Conservation (phyloP, 1,140 invertebrate species). For the Ceratina japonica region DNA sequence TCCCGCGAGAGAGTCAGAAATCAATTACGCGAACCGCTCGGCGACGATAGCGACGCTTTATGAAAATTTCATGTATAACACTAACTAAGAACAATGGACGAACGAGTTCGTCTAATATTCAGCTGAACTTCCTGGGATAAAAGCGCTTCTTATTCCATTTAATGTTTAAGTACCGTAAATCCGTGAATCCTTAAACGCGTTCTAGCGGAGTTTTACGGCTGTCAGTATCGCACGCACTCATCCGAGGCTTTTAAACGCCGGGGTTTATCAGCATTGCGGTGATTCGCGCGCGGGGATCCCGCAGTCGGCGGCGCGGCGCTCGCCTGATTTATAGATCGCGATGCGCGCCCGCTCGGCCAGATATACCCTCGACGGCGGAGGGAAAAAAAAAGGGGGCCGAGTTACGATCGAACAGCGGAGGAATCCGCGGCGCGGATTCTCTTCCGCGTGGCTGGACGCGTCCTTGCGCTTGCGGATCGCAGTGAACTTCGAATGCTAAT, state of each 20-base stretch:
- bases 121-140: too few relatives aligned
- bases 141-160: too few relatives aligned
- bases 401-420: slow-evolving; percentile 1
- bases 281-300: slow-evolving; percentile 1
- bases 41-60: neutral
- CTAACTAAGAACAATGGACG: too few relatives aligned
- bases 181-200: neutral
- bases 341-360: neutral
- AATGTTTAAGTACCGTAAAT: too few relatives aligned
- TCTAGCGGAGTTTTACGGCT: neutral
- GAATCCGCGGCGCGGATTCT: neutral
- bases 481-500: slow-evolving; percentile 39
- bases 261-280: neutral
- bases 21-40: slow-evolving; percentile 7
- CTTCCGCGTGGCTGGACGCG: slow-evolving; percentile 19
- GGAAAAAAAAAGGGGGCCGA: neutral
- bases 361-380: neutral
- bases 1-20: neutral
- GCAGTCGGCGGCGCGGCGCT: neutral
- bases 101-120: too few relatives aligned
- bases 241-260: neutral
- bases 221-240: neutral
- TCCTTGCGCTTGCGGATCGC: slow-evolving; percentile 1
- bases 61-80: too few relatives aligned
- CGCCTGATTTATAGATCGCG: slow-evolving; percentile 27